A percentile compares a stretch with the other conserved stretches of the same genome.
These are phyloP conservation scores for Chrysolina haemoptera DNA, from an alignment of 2,888 invertebrate species.

Conservation along the genomic window DNA sequence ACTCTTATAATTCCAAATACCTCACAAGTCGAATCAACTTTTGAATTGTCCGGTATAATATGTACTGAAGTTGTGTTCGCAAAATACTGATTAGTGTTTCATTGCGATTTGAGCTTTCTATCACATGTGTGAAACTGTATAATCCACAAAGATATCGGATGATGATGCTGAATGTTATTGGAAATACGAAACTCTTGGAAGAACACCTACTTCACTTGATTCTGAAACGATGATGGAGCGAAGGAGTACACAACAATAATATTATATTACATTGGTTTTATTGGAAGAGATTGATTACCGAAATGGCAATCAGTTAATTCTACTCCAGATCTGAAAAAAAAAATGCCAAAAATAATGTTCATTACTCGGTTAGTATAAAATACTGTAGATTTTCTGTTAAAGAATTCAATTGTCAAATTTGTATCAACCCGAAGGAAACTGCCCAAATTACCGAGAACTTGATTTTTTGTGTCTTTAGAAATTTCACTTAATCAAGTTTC, in stretches of 20 bases:
- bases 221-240: conserved; percentile 1
- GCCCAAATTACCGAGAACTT: too few species aligned
- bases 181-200: conserved; percentile 15
- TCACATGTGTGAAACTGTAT: conserved; percentile 12
- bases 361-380: too few species aligned
- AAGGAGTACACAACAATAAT: conserved; percentile 1
- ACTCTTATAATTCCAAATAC: too few species aligned
- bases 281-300: background rate
- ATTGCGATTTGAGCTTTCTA: background rate
- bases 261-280: conserved; percentile 9
- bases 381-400: too few species aligned
- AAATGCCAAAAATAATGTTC: too few species aligned
- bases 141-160: conserved; percentile 20
- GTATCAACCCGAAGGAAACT: too few species aligned
- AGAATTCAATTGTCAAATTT: too few species aligned
- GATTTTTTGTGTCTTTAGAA: too few species aligned
- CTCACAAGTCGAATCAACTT: background rate
- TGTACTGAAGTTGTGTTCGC: background rate
- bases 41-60: background rate
- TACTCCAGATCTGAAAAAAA: background rate
- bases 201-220: conserved; percentile 3
- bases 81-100: background rate
- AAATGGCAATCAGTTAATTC: background rate
- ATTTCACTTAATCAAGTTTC: too few species aligned
- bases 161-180: background rate